Base-by-base conservation (phyloP, 2,888 invertebrate genomes). In the Trichacis sp. region DNA sequence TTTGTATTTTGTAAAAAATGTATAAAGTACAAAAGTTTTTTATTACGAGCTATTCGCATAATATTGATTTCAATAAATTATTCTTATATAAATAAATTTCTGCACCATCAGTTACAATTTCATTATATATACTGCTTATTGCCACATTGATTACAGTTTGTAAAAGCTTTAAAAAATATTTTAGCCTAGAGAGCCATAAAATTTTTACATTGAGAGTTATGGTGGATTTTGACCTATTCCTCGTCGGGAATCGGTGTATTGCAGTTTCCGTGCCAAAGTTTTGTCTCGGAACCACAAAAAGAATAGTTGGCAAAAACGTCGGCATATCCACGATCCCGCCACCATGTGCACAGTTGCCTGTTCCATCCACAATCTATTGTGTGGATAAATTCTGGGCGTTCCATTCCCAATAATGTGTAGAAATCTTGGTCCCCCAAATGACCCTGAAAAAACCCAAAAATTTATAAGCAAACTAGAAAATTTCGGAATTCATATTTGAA, bases 341-440 rank as follows among this genome's bases (percentile, higher is more conserved):
- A 94, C 93, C 93, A 94, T 0, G 88, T 88, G 78, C 94, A 94
- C 57, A 94, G 83, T 80, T 94, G 94, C 49, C 93, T 86, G 82
- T 94, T 94, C 90, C 93, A 94, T 2, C 88, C 88, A 78, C 94
- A 94, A 62, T 92, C 90, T 42, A 94, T 83, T 11, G 89, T 88
- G 79, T 91, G 89, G 74, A 94, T 91, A 45, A 93, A 82, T 67
- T 91, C 87, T 5, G 91, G 91, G 73, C 90, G 86, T 74, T 93
- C 92, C 84, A 88, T 85, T 38, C 87, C 90, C 12, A 93, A 75
- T 29, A 93, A 82, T 0, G 92, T 92, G 78, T 91, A 93, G 83
- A 92, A 92, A 84, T 93, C 93, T 83, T 94, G 94, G 83, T 94
- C 94, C 0, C 94, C 94, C 20, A 94, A 86, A 81, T 93, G 92